These are phyloP conservation scores for Tachina grossa DNA, from an alignment of 2,888 invertebrate species.

Conservation along the genomic window DNA sequence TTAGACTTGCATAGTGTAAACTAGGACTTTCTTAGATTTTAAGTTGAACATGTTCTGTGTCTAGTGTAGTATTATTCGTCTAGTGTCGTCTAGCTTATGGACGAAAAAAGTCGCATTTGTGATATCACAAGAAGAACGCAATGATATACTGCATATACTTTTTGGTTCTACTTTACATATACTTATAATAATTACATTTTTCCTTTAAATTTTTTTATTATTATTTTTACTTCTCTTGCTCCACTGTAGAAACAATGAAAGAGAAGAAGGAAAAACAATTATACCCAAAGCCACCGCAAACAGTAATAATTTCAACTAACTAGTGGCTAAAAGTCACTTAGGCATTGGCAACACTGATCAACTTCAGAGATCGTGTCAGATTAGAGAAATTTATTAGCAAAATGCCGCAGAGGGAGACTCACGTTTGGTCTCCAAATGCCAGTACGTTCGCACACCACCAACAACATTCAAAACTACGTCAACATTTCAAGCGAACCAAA, in stretches of 20 bases:
- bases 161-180: too few relatives aligned
- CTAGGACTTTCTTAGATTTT: too few relatives aligned
- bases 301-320: constrained; percentile 59
- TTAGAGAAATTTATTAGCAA: constrained; percentile 75
- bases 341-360: constrained; percentile 73
- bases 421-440: constrained; percentile 56
- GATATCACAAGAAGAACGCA: too few relatives aligned
- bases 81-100: too few relatives aligned
- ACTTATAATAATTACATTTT: background rate
- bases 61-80: too few relatives aligned
- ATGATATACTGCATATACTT: too few relatives aligned
- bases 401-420: constrained; percentile 68
- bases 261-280: background rate
- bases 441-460: constrained; percentile 51
- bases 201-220: background rate
- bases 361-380: constrained; percentile 75
- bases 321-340: constrained; percentile 65
- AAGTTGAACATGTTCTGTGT: too few relatives aligned
- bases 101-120: too few relatives aligned
- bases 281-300: constrained; percentile 23
- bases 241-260: constrained; percentile 31
- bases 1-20: too few relatives aligned
- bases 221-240: background rate
- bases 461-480: constrained; percentile 23
- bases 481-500: constrained; percentile 31